These are phyloP conservation scores for Drosophila rhopaloa DNA, from an alignment of 1,140 invertebrate genomes.

Conservation along the genomic window DNA sequence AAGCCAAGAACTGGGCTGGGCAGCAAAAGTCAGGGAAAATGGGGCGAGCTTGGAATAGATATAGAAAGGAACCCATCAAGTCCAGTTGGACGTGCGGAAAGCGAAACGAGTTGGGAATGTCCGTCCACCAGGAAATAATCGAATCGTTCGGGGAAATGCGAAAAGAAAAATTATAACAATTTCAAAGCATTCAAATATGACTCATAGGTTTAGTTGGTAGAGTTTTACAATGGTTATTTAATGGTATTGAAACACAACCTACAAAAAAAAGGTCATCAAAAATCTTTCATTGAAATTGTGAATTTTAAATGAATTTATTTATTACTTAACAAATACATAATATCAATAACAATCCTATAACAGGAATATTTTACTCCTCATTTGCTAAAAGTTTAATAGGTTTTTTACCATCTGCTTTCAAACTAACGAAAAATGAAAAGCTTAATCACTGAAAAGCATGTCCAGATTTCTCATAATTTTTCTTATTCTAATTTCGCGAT, in stretches of 20 bases:
- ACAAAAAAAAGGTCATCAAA: not conserved
- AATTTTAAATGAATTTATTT: too few species aligned
- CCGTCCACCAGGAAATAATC: not conserved
- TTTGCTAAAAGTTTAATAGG: too few species aligned
- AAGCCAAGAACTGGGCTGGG: conserved; percentile 9
- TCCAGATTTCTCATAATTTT: not conserved
- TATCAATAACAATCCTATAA: too few species aligned
- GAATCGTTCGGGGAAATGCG: conserved; percentile 2
- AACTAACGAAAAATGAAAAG: not conserved
- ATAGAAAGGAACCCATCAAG: not conserved
- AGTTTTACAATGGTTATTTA: too few species aligned
- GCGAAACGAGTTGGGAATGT: not conserved
- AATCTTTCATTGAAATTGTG: too few species aligned
- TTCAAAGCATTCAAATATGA: not conserved
- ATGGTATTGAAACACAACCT: too few species aligned
- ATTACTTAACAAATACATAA: too few species aligned
- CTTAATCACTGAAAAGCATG: not conserved
- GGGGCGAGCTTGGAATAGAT: not conserved
- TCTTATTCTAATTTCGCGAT: not conserved
- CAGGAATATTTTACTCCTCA: too few species aligned
- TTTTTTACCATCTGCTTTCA: too few species aligned
- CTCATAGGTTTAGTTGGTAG: too few species aligned
- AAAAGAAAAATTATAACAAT: not conserved
- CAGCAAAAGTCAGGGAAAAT: conserved; percentile 3
- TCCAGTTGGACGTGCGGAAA: not conserved